A percentile compares a stretch with the other conserved stretches of the same genome.
These are phyloP conservation scores for Ephydatia muelleri DNA, from an alignment of 37 sponge, comb jelly and placozoan genomes.

Conservation along the genomic window DNA sequence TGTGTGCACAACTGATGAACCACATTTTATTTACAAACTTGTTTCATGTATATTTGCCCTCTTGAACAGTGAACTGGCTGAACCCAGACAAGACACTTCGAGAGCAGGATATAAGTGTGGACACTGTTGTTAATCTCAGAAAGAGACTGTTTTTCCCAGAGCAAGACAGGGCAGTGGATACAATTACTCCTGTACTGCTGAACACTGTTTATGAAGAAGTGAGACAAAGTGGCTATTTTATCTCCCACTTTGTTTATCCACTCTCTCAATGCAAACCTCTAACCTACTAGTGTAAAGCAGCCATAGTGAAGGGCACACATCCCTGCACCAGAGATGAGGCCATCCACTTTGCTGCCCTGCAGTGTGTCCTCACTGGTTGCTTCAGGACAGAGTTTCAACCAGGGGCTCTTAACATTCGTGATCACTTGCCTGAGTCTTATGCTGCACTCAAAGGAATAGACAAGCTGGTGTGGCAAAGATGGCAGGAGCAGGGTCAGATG, in stretches of 20 bases:
- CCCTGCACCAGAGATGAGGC: constrained; percentile 92
- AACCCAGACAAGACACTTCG: constrained; percentile 92
- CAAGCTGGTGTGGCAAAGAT: constrained; percentile 76
- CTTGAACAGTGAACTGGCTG: constrained; percentile 86
- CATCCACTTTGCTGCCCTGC: constrained; percentile 88
- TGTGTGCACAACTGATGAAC: too few relatives aligned
- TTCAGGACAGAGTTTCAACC: constrained; percentile 94
- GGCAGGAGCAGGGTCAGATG: constrained; percentile 85
- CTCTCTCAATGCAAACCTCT: background rate
- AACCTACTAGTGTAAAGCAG: constrained; percentile 62
- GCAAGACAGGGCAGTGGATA: constrained; percentile 76
- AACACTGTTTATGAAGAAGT: constrained; percentile 94
- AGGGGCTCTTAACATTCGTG: constrained; percentile 79
- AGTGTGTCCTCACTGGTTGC: constrained; percentile 91
- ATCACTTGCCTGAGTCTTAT: constrained; percentile 87
- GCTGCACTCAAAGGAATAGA: constrained; percentile 84
- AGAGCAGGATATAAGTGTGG: constrained; percentile 95
- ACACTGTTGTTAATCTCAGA: constrained; percentile 78
- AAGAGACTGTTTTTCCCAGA: constrained; percentile 97
- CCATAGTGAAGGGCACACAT: constrained; percentile 87
- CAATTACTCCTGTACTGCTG: constrained; percentile 93
- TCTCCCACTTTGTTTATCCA: background rate
- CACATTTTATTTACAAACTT: too few relatives aligned
- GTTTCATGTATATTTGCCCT: too few relatives aligned
- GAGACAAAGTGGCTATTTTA: background rate